Percentiles rank a stretch among this genome's conserved stretches.
These are phyloP conservation scores for Rachycentron canadum DNA, from an alignment of 2,797 vertebrate genomes.

Conservation along the genomic window DNA sequence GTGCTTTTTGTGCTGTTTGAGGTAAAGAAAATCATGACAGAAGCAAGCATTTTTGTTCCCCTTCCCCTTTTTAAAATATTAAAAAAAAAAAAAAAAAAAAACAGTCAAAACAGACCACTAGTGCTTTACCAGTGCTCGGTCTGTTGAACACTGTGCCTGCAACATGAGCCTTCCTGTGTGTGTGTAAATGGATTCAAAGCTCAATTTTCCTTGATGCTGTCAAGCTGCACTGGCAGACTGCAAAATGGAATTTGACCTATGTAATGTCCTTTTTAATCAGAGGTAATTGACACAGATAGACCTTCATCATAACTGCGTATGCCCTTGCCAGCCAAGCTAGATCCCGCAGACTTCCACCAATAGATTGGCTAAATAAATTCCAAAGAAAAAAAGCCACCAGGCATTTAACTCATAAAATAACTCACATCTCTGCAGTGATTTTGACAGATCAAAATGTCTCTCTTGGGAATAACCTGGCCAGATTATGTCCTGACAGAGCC, in stretches of 20 bases:
- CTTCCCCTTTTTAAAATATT: too few species aligned
- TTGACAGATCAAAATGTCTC: not conserved
- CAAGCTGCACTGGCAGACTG: constrained; percentile 49
- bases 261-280: constrained; percentile 73
- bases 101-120: not conserved
- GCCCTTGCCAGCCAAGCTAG: constrained; percentile 51
- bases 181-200: constrained; percentile 44
- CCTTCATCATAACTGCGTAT: constrained; percentile 55
- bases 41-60: not conserved
- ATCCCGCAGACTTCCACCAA: constrained; percentile 27
- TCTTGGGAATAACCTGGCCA: not conserved
- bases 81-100: too few species aligned
- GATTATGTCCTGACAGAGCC: not conserved
- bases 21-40: not conserved
- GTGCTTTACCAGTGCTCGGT: constrained; percentile 12
- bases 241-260: constrained; percentile 66
- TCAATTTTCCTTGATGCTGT: constrained; percentile 51
- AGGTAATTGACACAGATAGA: constrained; percentile 71
- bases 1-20: constrained; percentile 22
- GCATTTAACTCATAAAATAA: constrained; percentile 11
- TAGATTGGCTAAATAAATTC: constrained; percentile 25
- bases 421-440: constrained; percentile 1
- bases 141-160: not conserved
- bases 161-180: not conserved
- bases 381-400: constrained; percentile 4